These are phyloP conservation scores for Drosophila busckii DNA, from an alignment of 1,140 invertebrate genomes.

Conservation along the genomic window DNA sequence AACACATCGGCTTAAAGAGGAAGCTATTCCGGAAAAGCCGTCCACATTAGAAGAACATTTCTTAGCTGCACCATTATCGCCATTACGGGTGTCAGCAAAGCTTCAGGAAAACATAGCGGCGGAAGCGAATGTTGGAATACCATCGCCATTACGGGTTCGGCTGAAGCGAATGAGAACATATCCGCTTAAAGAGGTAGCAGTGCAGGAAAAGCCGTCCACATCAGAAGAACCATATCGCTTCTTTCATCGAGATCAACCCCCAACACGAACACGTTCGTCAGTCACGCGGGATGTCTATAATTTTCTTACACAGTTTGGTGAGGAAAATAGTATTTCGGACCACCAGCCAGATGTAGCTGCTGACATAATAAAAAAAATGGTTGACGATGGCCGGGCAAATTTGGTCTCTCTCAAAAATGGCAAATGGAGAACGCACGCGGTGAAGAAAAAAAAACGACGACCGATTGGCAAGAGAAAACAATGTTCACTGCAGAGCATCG, in stretches of 20 bases:
- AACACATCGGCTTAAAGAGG: too few relatives aligned
- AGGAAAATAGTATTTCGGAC: slow-evolving; percentile 27
- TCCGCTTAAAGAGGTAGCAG: not conserved
- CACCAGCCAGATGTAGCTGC: slow-evolving; percentile 47
- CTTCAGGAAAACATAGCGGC: too few relatives aligned
- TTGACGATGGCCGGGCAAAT: slow-evolving; percentile 46
- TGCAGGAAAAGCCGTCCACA: too few relatives aligned
- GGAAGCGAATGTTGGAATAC: too few relatives aligned
- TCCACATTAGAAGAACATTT: too few relatives aligned
- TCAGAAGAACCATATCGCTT: slow-evolving; percentile 19
- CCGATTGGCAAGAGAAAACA: slow-evolving; percentile 39
- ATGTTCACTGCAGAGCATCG: slow-evolving; percentile 4
- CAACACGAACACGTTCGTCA: slow-evolving; percentile 27
- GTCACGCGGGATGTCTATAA: slow-evolving; percentile 56
- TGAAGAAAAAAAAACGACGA: slow-evolving; percentile 7
- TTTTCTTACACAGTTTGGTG: slow-evolving; percentile 63
- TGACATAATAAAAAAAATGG: slow-evolving; percentile 61
- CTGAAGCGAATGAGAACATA: not conserved
- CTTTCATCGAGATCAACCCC: slow-evolving; percentile 41
- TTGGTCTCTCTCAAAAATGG: slow-evolving; percentile 33
- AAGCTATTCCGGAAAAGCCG: too few relatives aligned
- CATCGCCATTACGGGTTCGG: too few relatives aligned
- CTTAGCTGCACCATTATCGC: too few relatives aligned
- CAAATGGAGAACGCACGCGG: slow-evolving; percentile 10
- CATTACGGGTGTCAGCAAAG: too few relatives aligned